Evolutionary conservation across 2,797 vertebrate species (phyloP).

Genomic region (Cyprinella venusta): DNA sequence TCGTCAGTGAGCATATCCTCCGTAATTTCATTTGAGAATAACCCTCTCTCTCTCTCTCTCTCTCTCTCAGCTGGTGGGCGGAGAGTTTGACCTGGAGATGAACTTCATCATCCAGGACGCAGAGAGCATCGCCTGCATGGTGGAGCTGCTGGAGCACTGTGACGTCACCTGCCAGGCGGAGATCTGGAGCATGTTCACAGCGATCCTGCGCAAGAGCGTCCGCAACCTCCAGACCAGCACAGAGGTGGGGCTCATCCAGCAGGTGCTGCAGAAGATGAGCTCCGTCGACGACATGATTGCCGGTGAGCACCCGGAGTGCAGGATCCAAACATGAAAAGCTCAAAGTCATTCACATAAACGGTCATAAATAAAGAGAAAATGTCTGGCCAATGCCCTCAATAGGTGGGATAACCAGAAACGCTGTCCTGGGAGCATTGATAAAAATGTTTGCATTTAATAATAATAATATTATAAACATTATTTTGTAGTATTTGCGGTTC

Average conservation of each 20-base stretch:
- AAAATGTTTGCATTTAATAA: not conserved
- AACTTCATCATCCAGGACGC: constrained; percentile 93
- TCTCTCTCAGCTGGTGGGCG: constrained; percentile 83
- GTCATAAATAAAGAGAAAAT: not conserved
- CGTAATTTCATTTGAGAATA: not conserved
- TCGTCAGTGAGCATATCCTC: not conserved
- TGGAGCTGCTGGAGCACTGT: constrained; percentile 90
- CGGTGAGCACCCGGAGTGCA: constrained; percentile 74
- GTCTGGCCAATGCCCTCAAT: not conserved
- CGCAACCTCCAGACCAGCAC: constrained; percentile 91
- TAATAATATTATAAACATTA: not conserved
- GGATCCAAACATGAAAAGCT: not conserved
- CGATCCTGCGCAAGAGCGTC: constrained; percentile 88
- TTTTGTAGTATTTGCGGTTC: not conserved
- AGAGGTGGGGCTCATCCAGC: constrained; percentile 89
- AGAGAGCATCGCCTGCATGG: constrained; percentile 90
- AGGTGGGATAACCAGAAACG: not conserved
- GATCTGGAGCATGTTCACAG: constrained; percentile 93
- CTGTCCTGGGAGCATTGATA: not conserved
- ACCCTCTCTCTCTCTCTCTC: not conserved
- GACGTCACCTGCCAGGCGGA: constrained; percentile 91
- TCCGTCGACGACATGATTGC: constrained; percentile 91
- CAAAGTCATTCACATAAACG: not conserved
- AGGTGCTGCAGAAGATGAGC: constrained; percentile 87
- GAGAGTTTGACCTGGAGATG: constrained; percentile 92